Conservation (phyloP, 1,140 invertebrate genomes). For the Patella vulgata region DNA sequence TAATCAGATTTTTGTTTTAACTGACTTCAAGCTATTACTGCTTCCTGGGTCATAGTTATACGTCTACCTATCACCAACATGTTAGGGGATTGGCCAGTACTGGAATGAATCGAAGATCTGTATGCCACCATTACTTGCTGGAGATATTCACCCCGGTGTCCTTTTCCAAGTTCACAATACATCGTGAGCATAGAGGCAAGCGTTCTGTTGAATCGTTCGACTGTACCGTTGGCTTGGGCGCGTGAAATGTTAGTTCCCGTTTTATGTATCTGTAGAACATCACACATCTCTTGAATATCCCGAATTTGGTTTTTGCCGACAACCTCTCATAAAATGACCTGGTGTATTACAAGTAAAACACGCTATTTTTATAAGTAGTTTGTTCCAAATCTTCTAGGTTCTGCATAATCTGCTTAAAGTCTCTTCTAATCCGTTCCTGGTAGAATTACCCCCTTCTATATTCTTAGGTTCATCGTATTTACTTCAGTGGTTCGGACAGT, state of each 20-base stretch:
- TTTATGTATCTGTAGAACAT: constrained; percentile 51
- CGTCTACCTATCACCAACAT: neutral
- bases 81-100: neutral
- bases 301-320: neutral
- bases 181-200: constrained; percentile 1
- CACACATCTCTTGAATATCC: constrained; percentile 30
- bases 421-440: neutral
- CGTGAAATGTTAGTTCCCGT: constrained; percentile 41
- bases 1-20: constrained; percentile 14
- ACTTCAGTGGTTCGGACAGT: neutral
- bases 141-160: neutral
- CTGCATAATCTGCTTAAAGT: neutral
- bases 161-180: constrained; percentile 20
- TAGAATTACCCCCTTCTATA: neutral
- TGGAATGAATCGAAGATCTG: neutral
- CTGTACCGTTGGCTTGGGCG: neutral
- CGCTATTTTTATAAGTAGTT: too few relatives aligned
- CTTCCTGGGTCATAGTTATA: too few relatives aligned
- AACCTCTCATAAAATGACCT: neutral
- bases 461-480: neutral
- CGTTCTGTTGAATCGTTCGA: constrained; percentile 3
- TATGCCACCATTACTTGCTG: constrained; percentile 11
- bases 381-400: neutral
- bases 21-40: neutral
- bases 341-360: constrained; percentile 8